Conservation (phyloP, 2,113 vertebrate genomes). For the Pollachius pollachius region DNA sequence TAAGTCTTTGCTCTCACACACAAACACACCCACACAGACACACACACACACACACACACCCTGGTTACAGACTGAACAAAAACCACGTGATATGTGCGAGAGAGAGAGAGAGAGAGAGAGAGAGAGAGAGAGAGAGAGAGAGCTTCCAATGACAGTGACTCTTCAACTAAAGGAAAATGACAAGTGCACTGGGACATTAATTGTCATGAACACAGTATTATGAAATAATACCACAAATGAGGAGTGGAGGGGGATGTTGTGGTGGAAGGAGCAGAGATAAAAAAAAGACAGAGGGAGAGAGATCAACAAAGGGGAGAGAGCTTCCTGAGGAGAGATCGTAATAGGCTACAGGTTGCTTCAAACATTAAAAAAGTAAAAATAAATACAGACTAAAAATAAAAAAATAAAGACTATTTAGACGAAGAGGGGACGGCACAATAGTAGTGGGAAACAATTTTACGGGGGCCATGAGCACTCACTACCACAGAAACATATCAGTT, state of each 20-base stretch:
- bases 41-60: not conserved
- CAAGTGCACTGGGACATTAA: not conserved
- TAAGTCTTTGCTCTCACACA: not conserved
- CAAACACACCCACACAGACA: not conserved
- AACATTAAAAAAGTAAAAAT: too few species aligned
- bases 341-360: too few species aligned
- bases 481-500: too few species aligned
- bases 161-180: not conserved
- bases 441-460: too few species aligned
- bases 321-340: not conserved
- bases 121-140: not conserved
- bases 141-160: not conserved
- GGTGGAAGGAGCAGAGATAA: not conserved
- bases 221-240: not conserved
- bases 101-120: too few species aligned
- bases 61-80: not conserved
- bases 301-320: conserved; percentile 14
- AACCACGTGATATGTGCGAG: too few species aligned
- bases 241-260: not conserved
- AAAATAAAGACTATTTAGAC: too few species aligned
- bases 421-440: too few species aligned
- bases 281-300: not conserved
- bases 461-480: too few species aligned
- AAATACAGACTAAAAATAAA: too few species aligned
- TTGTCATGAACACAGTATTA: not conserved